Conservation (phyloP, 2,888 invertebrate genomes). For the Macaria notata region DNA sequence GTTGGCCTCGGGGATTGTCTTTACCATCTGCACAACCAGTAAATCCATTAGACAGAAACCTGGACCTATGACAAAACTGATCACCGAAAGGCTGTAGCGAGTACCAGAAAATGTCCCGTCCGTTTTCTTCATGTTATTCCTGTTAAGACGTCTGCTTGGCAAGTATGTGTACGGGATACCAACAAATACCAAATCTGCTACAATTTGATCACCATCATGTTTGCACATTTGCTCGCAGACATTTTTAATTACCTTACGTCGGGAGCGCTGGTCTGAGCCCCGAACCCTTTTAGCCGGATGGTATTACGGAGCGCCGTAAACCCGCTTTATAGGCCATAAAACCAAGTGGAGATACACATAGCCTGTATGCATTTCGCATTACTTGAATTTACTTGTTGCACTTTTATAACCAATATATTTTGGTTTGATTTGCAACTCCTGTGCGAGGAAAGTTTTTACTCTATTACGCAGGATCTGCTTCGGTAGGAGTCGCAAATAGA, state of each 20-base stretch:
- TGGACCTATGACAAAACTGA: too few species aligned
- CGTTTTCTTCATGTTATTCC: too few species aligned
- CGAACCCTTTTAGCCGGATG: constrained; percentile 79
- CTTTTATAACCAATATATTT: constrained; percentile 81
- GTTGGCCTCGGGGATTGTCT: too few species aligned
- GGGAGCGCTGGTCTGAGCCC: constrained; percentile 45
- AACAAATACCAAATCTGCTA: constrained; percentile 11
- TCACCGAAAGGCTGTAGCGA: too few species aligned
- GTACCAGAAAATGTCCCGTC: too few species aligned
- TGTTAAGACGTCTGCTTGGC: too few species aligned
- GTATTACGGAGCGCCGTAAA: constrained; percentile 76
- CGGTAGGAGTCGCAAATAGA: too few species aligned
- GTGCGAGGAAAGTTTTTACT: constrained; percentile 60
- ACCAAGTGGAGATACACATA: constrained; percentile 75
- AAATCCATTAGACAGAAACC: too few species aligned
- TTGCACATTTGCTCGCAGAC: constrained; percentile 44
- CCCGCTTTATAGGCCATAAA: constrained; percentile 73
- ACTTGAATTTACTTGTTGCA: constrained; percentile 81
- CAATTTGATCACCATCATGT: constrained; percentile 20
- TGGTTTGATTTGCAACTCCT: constrained; percentile 78
- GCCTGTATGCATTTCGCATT: constrained; percentile 66
- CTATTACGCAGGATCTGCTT: constrained; percentile 33
- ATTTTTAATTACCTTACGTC: constrained; percentile 65
- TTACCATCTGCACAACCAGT: too few species aligned
- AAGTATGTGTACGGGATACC: too few species aligned